Base-by-base conservation (phyloP, 2,888 invertebrate species). In the Brenthis ino region DNA sequence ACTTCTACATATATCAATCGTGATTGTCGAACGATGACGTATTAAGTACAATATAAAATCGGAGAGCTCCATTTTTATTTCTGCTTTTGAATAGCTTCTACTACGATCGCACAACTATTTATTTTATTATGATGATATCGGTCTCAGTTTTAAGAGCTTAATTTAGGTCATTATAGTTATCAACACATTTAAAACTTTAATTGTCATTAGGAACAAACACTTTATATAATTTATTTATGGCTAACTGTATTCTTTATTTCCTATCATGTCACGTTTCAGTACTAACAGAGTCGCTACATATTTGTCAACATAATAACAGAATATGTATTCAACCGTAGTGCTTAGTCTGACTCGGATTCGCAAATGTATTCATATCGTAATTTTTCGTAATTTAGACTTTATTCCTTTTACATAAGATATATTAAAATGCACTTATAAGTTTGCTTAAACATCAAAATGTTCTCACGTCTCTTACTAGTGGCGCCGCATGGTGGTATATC, bases 271-370 rank as follows among this genome's bases (percentile, higher is more conserved):
- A 69, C 81, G 79, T 84, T 79, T 43, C 77, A 78, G 77, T 82
- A 83, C 80, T 81, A 82, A 82, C 81, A 79, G 80, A 82, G 82
- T 82, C 84, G 83, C 82, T 81, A 84, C 85, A 84, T 86, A 86
- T 86, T 85, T 85, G 89, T 88, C 87, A 86, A 80, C 84, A 86
- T 91, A 89, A 90, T 87, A 87, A 83, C 83, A 81, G 83, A 86
- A 89, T 91, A 88, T 86, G 83, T 89, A 91, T 91, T 91, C 91
- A 84, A 85, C 84, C 68, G 60, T 63, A 77, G 83, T 83, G 77
- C 81, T 83, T 79, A 81, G 78, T 80, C 79, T 77, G 79, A 79
- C 74, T 80, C 71, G 69, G 69, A 69, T 74, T 75, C 72, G 76
- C 75, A 76, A 77, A 72, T 64, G 63, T 47, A 51, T 63, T 24